A percentile compares a stretch with the other conserved stretches of the same genome.
These are phyloP conservation scores for Pectinophora gossypiella DNA, from an alignment of 1,140 invertebrate genomes.

Conservation along the genomic window DNA sequence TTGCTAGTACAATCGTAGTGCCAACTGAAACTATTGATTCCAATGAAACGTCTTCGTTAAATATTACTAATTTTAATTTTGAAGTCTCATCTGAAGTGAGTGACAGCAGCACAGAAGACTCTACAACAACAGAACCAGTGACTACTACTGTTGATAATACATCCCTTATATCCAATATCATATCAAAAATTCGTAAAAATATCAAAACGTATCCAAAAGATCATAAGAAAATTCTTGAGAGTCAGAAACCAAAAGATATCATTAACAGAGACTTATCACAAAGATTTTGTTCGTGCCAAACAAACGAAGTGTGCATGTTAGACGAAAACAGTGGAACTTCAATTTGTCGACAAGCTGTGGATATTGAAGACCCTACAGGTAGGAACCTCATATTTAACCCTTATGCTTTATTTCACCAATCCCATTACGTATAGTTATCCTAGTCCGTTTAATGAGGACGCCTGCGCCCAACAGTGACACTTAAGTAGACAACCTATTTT, in stretches of 20 bases:
- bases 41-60: constrained; percentile 42
- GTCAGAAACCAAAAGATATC: constrained; percentile 41
- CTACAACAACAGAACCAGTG: constrained; percentile 5
- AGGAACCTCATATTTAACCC: constrained; percentile 8
- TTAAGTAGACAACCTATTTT: too few species aligned
- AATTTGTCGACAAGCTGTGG: constrained; percentile 76
- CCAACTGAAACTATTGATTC: constrained; percentile 45
- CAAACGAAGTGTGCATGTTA: constrained; percentile 80
- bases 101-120: background rate
- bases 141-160: constrained; percentile 21
- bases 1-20: constrained; percentile 60
- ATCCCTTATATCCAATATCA: constrained; percentile 32
- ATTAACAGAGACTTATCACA: constrained; percentile 49
- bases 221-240: constrained; percentile 29
- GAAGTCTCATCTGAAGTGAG: background rate
- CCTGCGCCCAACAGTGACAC: too few species aligned
- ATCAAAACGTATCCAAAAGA: constrained; percentile 58
- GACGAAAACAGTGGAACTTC: constrained; percentile 78
- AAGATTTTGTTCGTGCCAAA: constrained; percentile 71
- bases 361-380: constrained; percentile 81
- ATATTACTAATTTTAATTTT: background rate
- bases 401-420: too few species aligned
- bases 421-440: too few species aligned
- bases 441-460: too few species aligned
- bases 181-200: constrained; percentile 61